Percentiles rank a stretch among this genome's conserved stretches.
These are phyloP conservation scores for Eristalis arbustorum DNA, from an alignment of 2,888 invertebrate genomes.

Conservation along the genomic window DNA sequence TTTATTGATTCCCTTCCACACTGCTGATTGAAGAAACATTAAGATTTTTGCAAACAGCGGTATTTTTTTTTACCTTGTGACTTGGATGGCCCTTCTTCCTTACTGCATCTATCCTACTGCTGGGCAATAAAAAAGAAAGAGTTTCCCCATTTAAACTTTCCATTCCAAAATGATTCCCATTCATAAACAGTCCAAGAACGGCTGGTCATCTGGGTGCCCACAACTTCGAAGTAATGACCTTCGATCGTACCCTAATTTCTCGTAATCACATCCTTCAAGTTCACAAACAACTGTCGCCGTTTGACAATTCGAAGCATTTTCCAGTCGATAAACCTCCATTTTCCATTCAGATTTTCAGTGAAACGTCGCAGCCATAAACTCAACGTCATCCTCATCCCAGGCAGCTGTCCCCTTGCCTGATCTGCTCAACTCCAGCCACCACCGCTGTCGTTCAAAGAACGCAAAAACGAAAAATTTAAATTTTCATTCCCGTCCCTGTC, in stretches of 20 bases:
- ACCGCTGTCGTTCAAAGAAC: neutral
- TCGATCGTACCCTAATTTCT: neutral
- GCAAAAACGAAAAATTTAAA: conserved; percentile 34
- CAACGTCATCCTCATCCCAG: conserved; percentile 4
- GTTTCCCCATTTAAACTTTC: too few relatives aligned
- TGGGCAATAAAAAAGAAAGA: too few relatives aligned
- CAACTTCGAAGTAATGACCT: neutral
- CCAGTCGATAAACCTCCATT: conserved; percentile 38
- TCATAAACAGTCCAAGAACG: neutral
- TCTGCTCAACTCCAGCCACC: neutral
- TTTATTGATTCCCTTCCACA: too few relatives aligned
- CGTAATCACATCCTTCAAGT: neutral
- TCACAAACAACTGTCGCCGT: neutral
- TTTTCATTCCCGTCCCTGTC: conserved; percentile 17
- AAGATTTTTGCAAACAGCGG: too few relatives aligned
- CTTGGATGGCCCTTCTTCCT: too few relatives aligned
- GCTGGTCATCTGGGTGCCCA: neutral
- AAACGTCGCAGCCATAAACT: conserved; percentile 29
- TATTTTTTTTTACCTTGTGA: too few relatives aligned
- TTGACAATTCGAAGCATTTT: conserved; percentile 25
- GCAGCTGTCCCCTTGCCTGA: neutral
- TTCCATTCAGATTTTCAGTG: conserved; percentile 3
- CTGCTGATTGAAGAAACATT: too few relatives aligned
- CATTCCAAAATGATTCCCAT: too few relatives aligned
- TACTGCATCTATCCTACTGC: too few relatives aligned